These are phyloP conservation scores for Dione juno DNA, from an alignment of 2,888 invertebrate species.

Conservation along the genomic window DNA sequence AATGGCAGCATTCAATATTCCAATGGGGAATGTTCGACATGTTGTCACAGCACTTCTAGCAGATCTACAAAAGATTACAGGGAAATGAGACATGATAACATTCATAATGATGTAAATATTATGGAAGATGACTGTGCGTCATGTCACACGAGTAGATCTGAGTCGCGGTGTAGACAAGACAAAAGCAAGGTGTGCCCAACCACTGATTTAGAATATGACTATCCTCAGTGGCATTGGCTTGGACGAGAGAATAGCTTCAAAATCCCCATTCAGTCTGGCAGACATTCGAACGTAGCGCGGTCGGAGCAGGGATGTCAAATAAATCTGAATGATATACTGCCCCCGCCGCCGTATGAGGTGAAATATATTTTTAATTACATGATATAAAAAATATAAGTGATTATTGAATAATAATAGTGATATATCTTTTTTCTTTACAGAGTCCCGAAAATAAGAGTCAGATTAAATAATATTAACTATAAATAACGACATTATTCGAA, in stretches of 20 bases:
- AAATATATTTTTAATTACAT: constrained; percentile 19
- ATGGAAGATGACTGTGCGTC: constrained; percentile 76
- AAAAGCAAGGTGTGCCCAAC: constrained; percentile 80
- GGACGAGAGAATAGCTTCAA: constrained; percentile 82
- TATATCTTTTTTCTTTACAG: constrained; percentile 61
- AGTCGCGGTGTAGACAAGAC: constrained; percentile 78
- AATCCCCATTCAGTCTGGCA: constrained; percentile 77
- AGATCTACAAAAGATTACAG: constrained; percentile 79
- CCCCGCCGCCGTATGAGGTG: constrained; percentile 85
- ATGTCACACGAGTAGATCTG: constrained; percentile 78
- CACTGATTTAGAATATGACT: constrained; percentile 80
- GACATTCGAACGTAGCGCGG: constrained; percentile 77
- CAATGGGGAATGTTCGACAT: constrained; percentile 79
- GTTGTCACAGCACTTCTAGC: constrained; percentile 79
- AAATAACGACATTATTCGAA: constrained; percentile 47
- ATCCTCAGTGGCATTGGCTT: constrained; percentile 81
- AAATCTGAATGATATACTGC: constrained; percentile 87
- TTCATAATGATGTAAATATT: constrained; percentile 74
- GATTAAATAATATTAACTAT: constrained; percentile 43
- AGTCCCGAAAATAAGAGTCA: constrained; percentile 74
- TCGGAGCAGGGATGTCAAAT: constrained; percentile 82
- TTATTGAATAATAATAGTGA: constrained; percentile 14
- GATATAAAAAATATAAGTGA: neutral
- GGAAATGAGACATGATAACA: constrained; percentile 71
- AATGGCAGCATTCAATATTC: constrained; percentile 80